Conservation (phyloP, 2,113 vertebrate genomes). For the Leucoraja erinaceus region DNA sequence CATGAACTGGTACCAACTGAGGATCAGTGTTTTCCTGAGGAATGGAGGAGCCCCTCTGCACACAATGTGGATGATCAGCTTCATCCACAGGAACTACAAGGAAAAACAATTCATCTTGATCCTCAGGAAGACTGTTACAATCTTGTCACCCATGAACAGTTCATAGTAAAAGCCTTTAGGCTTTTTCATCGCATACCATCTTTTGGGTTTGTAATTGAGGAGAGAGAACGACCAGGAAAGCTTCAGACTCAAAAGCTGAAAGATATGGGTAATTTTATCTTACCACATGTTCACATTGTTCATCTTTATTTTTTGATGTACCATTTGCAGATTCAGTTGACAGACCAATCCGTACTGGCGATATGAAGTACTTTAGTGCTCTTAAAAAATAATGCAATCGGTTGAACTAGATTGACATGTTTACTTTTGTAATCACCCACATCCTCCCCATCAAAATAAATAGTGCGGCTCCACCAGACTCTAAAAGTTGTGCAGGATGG, state of each 20-base stretch:
- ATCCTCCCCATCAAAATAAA: background rate
- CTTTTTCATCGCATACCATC: constrained; percentile 84
- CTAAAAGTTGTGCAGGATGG: background rate
- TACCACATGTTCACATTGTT: background rate
- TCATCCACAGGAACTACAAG: constrained; percentile 60
- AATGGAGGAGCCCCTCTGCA: constrained; percentile 50
- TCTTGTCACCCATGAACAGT: constrained; percentile 67
- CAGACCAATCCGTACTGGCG: background rate
- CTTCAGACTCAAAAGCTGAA: constrained; percentile 71
- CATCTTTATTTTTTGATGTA: background rate
- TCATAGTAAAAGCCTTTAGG: constrained; percentile 73
- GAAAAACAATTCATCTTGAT: constrained; percentile 59
- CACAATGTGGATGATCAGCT: constrained; percentile 40
- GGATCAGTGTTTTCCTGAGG: constrained; percentile 74
- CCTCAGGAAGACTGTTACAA: constrained; percentile 56
- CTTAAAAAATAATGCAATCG: background rate
- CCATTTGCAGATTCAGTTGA: background rate
- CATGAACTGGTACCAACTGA: constrained; percentile 76
- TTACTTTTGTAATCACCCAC: background rate
- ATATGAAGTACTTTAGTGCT: background rate
- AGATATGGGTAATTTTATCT: constrained; percentile 64
- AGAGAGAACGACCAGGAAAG: constrained; percentile 68
- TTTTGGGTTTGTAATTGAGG: constrained; percentile 80
- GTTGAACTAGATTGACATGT: background rate
- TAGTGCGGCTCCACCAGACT: background rate